These are phyloP conservation scores for Anser cygnoides DNA, from an alignment of 2,113 vertebrate species.

Conservation along the genomic window DNA sequence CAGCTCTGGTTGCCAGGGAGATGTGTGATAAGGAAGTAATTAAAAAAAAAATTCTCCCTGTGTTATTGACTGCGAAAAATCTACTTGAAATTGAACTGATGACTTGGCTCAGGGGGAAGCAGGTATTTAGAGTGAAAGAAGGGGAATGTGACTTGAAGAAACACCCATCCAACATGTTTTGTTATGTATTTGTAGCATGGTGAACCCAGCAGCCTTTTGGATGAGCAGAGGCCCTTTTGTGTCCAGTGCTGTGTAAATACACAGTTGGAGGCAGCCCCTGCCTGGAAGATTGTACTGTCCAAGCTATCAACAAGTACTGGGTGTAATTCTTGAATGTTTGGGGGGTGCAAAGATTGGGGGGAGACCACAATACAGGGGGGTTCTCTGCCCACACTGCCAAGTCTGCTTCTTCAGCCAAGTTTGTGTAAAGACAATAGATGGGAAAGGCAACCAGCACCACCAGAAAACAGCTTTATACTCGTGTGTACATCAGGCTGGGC, in stretches of 20 bases:
- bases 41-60: neutral
- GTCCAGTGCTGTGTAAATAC: neutral
- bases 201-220: no score
- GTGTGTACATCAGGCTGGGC: rapidly evolving
- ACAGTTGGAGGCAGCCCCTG: neutral
- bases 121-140: neutral
- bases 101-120: no score
- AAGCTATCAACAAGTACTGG: rapidly evolving
- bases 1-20: neutral
- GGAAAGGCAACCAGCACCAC: neutral
- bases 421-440: rapidly evolving
- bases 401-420: neutral
- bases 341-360: neutral
- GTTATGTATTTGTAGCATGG: neutral
- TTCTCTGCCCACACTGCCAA: neutral
- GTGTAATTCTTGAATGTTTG: neutral
- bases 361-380: neutral
- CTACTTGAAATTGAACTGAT: neutral
- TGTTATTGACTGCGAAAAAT: neutral
- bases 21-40: neutral
- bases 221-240: rapidly evolving
- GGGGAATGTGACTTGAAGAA: neutral
- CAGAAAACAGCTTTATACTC: neutral
- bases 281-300: rapidly evolving
- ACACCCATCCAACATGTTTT: rapidly evolving